These are phyloP conservation scores for Danaus melanippus DNA, from an alignment of 1,140 invertebrate genomes.

Conservation along the genomic window DNA sequence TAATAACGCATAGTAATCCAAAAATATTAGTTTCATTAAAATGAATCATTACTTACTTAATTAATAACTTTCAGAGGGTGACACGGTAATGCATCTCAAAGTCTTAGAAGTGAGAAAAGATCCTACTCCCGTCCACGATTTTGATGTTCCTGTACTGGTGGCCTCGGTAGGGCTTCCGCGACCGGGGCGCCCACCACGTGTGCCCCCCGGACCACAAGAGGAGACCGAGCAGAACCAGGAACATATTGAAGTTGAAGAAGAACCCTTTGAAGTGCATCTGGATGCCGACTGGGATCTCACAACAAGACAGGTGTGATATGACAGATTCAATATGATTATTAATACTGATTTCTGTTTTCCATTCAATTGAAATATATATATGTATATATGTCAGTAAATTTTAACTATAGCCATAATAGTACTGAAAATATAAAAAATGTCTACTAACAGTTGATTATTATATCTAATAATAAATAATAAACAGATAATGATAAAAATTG, in stretches of 20 bases:
- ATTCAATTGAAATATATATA: no score
- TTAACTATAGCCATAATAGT: no score
- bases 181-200: conserved; percentile 29
- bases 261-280: conserved; percentile 45
- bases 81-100: conserved; percentile 86
- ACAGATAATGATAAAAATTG: no score
- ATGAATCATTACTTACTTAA: no score
- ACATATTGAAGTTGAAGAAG: conserved; percentile 40
- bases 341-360: no score
- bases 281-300: conserved; percentile 88
- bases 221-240: conserved; percentile 31
- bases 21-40: no score
- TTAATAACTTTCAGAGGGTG: conserved; percentile 76
- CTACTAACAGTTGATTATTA: no score
- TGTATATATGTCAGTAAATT: no score
- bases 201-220: conserved; percentile 18
- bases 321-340: no score
- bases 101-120: conserved; percentile 83
- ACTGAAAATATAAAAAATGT: no score
- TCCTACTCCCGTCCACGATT: conserved; percentile 87
- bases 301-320: conserved; percentile 77
- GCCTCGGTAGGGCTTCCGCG: conserved; percentile 72
- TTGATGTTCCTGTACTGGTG: conserved; percentile 92
- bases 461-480: no score
- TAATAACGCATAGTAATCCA: no score